Percentiles rank a stretch among this genome's conserved stretches.
These are phyloP conservation scores for Strigops habroptila DNA, from an alignment of 2,113 vertebrate species.

Conservation along the genomic window DNA sequence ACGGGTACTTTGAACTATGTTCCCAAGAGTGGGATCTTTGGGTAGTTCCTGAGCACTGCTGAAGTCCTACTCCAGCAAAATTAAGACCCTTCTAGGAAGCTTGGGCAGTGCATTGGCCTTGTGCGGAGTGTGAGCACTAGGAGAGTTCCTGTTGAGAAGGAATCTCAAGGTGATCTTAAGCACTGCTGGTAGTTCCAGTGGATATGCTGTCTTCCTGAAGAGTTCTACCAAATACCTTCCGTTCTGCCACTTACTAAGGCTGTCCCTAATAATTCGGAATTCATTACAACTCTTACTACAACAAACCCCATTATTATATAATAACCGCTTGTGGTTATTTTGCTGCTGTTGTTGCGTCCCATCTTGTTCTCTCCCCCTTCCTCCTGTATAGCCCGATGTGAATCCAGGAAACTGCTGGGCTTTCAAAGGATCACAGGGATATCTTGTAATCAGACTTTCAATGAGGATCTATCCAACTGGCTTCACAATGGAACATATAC, in stretches of 20 bases:
- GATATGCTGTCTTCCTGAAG: background rate
- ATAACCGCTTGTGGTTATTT: background rate
- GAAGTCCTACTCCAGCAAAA: background rate
- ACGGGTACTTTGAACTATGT: rapidly evolving
- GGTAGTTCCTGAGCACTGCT: background rate
- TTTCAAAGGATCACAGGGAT: slow-evolving; percentile 87
- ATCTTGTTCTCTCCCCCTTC: background rate
- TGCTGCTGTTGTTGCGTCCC: background rate
- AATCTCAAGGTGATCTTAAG: background rate
- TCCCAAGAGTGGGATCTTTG: background rate
- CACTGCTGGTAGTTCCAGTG: background rate
- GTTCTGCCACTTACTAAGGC: background rate
- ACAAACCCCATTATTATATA: background rate
- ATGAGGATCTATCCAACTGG: slow-evolving; percentile 80
- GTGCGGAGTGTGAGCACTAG: background rate
- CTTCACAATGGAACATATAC: slow-evolving; percentile 90
- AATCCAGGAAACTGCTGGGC: slow-evolving; percentile 98
- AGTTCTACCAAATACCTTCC: background rate
- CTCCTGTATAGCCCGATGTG: slow-evolving; percentile 82
- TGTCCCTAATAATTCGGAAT: background rate
- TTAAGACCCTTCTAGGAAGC: background rate
- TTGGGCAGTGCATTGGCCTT: background rate
- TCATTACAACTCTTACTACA: background rate
- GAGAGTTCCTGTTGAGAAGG: background rate
- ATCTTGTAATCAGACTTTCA: slow-evolving; percentile 88